Base-by-base conservation (phyloP, 1,140 invertebrate species). In the Meloidogyne chitwoodi region DNA sequence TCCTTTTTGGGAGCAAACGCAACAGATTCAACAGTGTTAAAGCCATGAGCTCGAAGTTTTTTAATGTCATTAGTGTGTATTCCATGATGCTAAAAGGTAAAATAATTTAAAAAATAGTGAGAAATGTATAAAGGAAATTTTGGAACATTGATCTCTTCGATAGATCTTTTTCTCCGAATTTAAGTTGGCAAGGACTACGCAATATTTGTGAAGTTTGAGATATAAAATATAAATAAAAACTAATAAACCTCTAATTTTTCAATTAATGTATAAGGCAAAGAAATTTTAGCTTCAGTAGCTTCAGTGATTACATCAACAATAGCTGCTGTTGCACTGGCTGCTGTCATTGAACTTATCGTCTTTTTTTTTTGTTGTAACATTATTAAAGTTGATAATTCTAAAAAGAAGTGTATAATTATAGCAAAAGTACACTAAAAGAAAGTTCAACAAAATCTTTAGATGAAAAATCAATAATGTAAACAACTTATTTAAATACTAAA, bases 1-100 rank as follows among this genome's bases (percentile, higher is more conserved):
- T 91, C 90, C 88, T 97, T 98, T 85, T 95, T 96, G 0, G 95
- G 93, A 2, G 94, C 91, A 90, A 93, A 98, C 8, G 95, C 95
- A 26, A 99, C 91, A 0, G 95, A 91, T 88, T 99, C 96, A 0
- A 99, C 93, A 0, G 97, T 99, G 83, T 95, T 91, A 84, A 92
- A 95, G 16, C 96, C 96, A 76, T 92, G 92, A 86, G 98, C 94
- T 88, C 93, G 91, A 19, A 99, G 89, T 84, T 97, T 96, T 87
- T 96, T 96, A 5, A 98, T 91, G 88, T 99, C 96, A 22, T 91
- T 91, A 27, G 63, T 16, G 64, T 81, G 74, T 77, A 85, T 72
- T 69, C 84, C 70, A 67, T 80, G 56, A 83, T 82, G 78, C 80
- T 81, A 26, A 79, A 83, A 80, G 11, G 67, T 0, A 6, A 79